Conservation (phyloP, 2,113 vertebrate genomes). For the Salminus brasiliensis region DNA sequence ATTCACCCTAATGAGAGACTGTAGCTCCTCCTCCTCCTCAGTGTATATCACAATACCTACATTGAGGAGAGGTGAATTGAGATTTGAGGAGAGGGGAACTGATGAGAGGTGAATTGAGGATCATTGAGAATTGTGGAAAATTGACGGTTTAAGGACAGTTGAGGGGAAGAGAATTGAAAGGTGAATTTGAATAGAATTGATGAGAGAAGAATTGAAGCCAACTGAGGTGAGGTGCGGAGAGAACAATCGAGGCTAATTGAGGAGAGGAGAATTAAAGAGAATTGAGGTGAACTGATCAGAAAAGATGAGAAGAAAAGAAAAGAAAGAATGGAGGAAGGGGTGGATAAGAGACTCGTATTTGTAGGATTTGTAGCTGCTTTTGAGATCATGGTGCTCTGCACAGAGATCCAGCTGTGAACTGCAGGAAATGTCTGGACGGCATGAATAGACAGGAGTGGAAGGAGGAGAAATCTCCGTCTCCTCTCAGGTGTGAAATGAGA, state of each 20-base stretch:
- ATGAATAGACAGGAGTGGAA: background rate
- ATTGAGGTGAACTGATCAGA: background rate
- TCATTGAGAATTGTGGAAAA: background rate
- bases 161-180: background rate
- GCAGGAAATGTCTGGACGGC: constrained; percentile 9
- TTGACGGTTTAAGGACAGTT: too few species aligned
- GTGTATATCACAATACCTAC: too few species aligned
- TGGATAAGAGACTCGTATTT: too few species aligned
- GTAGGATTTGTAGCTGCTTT: background rate
- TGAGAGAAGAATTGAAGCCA: too few species aligned
- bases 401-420: constrained; percentile 6
- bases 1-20: too few species aligned
- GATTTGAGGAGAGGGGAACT: background rate
- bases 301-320: background rate
- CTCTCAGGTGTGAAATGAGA: constrained; percentile 46
- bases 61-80: background rate
- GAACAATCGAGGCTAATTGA: too few species aligned
- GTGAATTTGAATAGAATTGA: background rate
- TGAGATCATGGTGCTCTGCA: background rate
- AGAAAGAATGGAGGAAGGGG: background rate
- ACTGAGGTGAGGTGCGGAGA: background rate
- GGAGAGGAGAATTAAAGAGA: too few species aligned
- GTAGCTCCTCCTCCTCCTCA: too few species aligned
- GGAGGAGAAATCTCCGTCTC: background rate
- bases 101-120: constrained; percentile 7